Base-by-base conservation (phyloP, 1,140 invertebrate genomes). In the Heliconius himera region DNA sequence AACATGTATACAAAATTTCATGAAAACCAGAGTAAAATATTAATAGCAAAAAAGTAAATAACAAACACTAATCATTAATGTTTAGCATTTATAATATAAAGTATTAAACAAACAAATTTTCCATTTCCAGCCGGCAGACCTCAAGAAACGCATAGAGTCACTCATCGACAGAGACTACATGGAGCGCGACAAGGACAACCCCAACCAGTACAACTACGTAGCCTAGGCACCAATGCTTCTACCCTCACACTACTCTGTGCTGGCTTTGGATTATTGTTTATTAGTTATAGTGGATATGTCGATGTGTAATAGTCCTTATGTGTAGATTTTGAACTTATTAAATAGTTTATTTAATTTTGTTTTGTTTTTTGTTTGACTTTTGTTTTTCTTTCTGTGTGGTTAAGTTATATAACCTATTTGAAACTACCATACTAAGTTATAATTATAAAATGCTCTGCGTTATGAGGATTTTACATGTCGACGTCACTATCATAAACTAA, bases 81-180 rank as follows among this genome's bases (percentile, higher is more conserved):
- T 51, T 20, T 18, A 51, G 49, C 49, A 18, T 51, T 20, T 56
- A 56, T 9, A 56, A 56, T n/a, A 56, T n/a, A 9, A 22, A n/a
- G 1, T 66, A 29, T 66, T 29, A 66, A 29, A 26, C 3, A 3
- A 29, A 26, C 1, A 73, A 49, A 75, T 11, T 72, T 76, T 78
- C 73, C 11, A 33, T 51, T 80, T 73, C 1, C 89, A 99, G 98
- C 98, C 98, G 86, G 97, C 98, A 73, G 99, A 99, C 95, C 95
- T 99, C 87, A 99, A 99, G 95, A 99, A 99, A 93, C 96, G 99
- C 79, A 99, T 99, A 84, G 99, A 99, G 94, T 99, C 98, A 54
- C 95, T 99, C 20, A 99, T 99, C 89, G 99, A 99, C 91, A 96
- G 99, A 89, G 99, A 99, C 94, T 99, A 99, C 93, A 99, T 99